A percentile compares a stretch with the other conserved stretches of the same genome.
Evolutionary conservation across 2,113 vertebrate genomes (phyloP).

Genomic region (Platichthys stellatus): DNA sequence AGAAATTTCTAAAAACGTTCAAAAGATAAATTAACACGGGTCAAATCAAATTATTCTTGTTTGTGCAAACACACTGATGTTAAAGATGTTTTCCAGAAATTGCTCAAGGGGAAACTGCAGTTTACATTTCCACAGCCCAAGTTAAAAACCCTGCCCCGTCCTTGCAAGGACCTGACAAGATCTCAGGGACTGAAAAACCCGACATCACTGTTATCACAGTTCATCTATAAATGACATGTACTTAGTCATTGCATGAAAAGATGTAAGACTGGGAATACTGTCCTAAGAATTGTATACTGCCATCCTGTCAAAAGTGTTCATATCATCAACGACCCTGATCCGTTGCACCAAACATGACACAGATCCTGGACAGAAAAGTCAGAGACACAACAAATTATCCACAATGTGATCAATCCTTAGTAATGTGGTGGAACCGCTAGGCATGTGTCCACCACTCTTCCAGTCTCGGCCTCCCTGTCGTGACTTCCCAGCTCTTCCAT

Average conservation of each 20-base stretch:
- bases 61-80: slow-evolving; percentile 53
- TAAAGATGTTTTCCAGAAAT: background rate
- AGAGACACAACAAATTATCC: slow-evolving; percentile 37
- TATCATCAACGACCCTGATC: slow-evolving; percentile 26
- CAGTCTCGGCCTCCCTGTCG: slow-evolving; percentile 24
- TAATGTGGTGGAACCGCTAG: slow-evolving; percentile 20
- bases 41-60: slow-evolving; percentile 23
- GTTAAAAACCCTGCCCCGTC: background rate
- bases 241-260: slow-evolving; percentile 19
- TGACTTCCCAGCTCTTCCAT: slow-evolving; percentile 1
- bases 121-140: slow-evolving; percentile 9
- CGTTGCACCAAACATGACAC: background rate
- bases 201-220: slow-evolving; percentile 16
- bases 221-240: slow-evolving; percentile 7
- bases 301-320: slow-evolving; percentile 37
- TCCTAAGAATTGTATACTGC: slow-evolving; percentile 18
- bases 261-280: slow-evolving; percentile 36
- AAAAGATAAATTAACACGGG: background rate
- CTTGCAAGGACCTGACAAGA: slow-evolving; percentile 1
- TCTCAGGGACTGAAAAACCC: background rate
- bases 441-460: slow-evolving; percentile 18
- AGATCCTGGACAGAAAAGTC: slow-evolving; percentile 23
- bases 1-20: background rate
- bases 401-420: slow-evolving; percentile 21
- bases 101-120: background rate